Base-by-base conservation (phyloP, 92 coral and sea anemone species). In the Phenganax marumi region DNA sequence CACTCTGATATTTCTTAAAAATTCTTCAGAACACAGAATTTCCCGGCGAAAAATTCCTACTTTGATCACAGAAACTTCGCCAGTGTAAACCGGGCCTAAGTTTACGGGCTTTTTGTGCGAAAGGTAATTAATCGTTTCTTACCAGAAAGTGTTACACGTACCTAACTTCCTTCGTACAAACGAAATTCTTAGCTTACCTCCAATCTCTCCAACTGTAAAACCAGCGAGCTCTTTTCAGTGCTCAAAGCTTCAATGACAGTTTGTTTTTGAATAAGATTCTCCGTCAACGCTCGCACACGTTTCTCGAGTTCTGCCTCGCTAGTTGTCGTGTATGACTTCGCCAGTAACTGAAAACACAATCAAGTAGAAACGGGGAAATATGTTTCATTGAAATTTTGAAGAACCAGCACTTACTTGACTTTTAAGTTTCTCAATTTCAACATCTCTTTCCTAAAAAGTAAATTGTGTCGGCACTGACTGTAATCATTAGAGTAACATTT, bases 151-250 rank as follows among this genome's bases (percentile, higher is more conserved):
- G 43, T 33, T 33, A 33, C 3, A 33, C 43, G 43, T 33, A 33
- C 5, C 43, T 2, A 33, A 33, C 5, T 33, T 2, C 43, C 5
- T 33, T 33, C 43, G 65, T 21, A 76, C 14, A 23, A 18, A 2
- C 26, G 53, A 7, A 55, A 19, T 0, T 26, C 13, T 47, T 77
- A 7, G 64, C 87, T 17, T 87, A 94, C 98, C 95, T 94, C 98
- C 17, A 94, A 86, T 89, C 98, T 86, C 82, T 95, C 98, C 22
- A 95, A 84, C 50, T 95, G 98, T 72, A 95, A 71, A 13, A 95
- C 98, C 72, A 95, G 83, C 7, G 98, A 95, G 87, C 91, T 95
- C 77, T 95, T 95, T 82, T 95, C 98, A 13, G 98, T 95, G 65
- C 98, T 92, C 26, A 95, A 85, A 1, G 97, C 97, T 76, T 95